phyloP scores from a whole-genome alignment of 2,113 vertebrate species.

The Oenanthe melanoleuca region DNA sequence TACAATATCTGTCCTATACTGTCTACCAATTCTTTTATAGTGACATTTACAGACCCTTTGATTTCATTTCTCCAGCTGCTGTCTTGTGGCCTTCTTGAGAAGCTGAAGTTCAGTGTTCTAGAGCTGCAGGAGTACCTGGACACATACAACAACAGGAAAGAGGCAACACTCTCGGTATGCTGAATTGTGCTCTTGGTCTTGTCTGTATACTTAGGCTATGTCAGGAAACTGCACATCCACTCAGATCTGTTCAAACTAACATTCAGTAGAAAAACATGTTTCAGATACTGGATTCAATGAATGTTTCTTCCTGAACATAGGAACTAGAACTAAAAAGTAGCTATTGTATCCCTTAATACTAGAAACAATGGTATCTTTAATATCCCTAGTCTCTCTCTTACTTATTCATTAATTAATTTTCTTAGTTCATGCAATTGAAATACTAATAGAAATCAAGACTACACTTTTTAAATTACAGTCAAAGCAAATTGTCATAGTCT shows the following conservation, averaged over 20 bases:
- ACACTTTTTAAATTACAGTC: neutral
- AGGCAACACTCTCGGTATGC: constrained; percentile 91
- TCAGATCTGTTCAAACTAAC: neutral
- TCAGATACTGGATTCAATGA: neutral
- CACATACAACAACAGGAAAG: constrained; percentile 94
- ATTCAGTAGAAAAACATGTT: neutral
- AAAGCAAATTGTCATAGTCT: neutral
- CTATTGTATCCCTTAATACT: neutral
- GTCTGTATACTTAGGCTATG: neutral
- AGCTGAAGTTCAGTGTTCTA: constrained; percentile 96
- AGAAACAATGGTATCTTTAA: neutral
- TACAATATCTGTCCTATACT: neutral
- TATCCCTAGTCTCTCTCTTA: neutral
- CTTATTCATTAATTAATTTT: neutral
- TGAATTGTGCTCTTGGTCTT: neutral
- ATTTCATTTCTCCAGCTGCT: constrained; percentile 83
- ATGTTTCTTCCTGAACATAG: neutral
- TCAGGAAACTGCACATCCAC: neutral
- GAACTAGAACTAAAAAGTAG: neutral
- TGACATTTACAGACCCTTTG: neutral
- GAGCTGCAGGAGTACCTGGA: constrained; percentile 98
- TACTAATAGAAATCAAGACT: neutral
- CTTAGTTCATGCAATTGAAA: neutral
- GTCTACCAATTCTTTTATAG: neutral
- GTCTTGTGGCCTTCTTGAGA: constrained; percentile 96